A percentile compares a stretch with the other conserved stretches of the same genome.
These are phyloP conservation scores for Nesidiocoris tenuis DNA, from an alignment of 2,888 invertebrate genomes.

Conservation along the genomic window DNA sequence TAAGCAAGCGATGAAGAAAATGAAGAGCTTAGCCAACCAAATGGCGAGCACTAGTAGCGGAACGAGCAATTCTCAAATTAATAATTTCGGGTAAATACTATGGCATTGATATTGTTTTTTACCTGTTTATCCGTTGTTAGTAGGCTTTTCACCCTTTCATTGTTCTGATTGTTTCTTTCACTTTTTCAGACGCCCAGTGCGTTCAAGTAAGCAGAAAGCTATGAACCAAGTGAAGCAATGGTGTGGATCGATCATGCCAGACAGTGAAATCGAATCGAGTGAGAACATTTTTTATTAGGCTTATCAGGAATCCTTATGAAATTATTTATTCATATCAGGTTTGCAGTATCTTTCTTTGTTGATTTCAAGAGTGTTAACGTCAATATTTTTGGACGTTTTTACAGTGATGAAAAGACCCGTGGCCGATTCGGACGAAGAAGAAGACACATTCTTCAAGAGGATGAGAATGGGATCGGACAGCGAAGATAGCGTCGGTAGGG, in stretches of 20 bases:
- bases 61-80: neutral
- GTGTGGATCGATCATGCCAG: constrained; percentile 63
- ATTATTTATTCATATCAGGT: neutral
- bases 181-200: constrained; percentile 63
- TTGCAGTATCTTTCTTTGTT: too few relatives aligned
- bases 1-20: constrained; percentile 46
- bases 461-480: constrained; percentile 46
- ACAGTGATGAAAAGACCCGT: constrained; percentile 42
- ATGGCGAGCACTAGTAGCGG: constrained; percentile 26
- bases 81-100: constrained; percentile 28
- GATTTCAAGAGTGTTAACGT: neutral
- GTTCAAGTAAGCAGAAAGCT: constrained; percentile 78
- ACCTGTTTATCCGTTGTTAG: too few relatives aligned
- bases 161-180: neutral
- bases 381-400: constrained; percentile 13
- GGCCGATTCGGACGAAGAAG: constrained; percentile 55
- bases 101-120: too few relatives aligned
- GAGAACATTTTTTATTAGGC: constrained; percentile 20
- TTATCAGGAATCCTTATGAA: too few relatives aligned
- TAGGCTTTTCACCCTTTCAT: too few relatives aligned
- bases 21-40: constrained; percentile 11
- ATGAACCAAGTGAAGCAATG: constrained; percentile 81
- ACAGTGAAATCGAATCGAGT: constrained; percentile 46
- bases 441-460: constrained; percentile 38
- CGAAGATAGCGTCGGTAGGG: constrained; percentile 45